Evolutionary conservation across 1,140 invertebrate species (phyloP).

Genomic region (Cydia amplana): DNA sequence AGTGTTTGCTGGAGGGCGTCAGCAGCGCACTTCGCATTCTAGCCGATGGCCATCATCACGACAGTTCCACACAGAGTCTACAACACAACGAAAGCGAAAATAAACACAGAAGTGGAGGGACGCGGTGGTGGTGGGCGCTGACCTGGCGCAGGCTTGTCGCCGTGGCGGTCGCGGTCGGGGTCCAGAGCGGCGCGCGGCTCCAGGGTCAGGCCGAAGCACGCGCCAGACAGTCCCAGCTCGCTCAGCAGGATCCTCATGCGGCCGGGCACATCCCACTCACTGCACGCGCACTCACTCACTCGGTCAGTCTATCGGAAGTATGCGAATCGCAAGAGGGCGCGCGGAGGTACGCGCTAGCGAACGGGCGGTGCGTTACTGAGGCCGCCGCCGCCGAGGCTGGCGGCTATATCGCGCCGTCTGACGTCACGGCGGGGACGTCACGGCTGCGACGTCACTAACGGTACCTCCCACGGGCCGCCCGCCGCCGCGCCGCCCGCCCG

Average conservation of each 20-base stretch:
- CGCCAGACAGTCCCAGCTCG: conserved; percentile 78
- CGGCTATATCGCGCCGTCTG: conserved; percentile 77
- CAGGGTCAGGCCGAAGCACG: conserved; percentile 76
- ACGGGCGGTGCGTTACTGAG: conserved; percentile 78
- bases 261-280: conserved; percentile 77
- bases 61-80: conserved; percentile 77
- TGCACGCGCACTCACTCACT: conserved; percentile 77
- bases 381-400: conserved; percentile 74
- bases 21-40: conserved; percentile 79
- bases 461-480: conserved; percentile 77
- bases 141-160: conserved; percentile 77
- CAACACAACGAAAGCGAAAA: conserved; percentile 77
- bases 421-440: conserved; percentile 78
- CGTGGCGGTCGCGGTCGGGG: conserved; percentile 72
- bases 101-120: conserved; percentile 75
- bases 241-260: conserved; percentile 81
- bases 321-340: conserved; percentile 58
- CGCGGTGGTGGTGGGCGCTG: conserved; percentile 72
- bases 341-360: conserved; percentile 69
- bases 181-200: conserved; percentile 76
- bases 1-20: conserved; percentile 76
- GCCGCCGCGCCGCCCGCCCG: conserved; percentile 73
- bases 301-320: conserved; percentile 54
- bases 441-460: conserved; percentile 75
- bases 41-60: conserved; percentile 77